Evolutionary conservation across 1,140 invertebrate genomes (phyloP).

Genomic region (Oedothorax gibbosus): DNA sequence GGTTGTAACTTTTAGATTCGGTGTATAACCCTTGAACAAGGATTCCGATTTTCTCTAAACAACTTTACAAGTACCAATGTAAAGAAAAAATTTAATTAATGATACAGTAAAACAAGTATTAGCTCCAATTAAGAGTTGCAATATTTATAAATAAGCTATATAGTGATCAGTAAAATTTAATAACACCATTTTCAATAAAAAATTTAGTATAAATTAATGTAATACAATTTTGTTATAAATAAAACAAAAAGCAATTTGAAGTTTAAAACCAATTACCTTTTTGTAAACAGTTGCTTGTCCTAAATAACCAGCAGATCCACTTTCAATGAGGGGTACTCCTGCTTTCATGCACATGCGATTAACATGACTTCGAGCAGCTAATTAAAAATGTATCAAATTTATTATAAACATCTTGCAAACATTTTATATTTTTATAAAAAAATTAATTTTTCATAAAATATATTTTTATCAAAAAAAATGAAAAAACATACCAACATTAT

Average conservation of each 20-base stretch:
- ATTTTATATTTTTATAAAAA: background rate
- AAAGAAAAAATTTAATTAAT: too few relatives aligned
- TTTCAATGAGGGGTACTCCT: conserved; percentile 93
- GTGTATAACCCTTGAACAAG: too few relatives aligned
- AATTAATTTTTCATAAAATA: background rate
- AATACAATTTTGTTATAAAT: too few relatives aligned
- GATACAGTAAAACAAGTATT: too few relatives aligned
- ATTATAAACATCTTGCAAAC: background rate
- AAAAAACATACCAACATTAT: conserved; percentile 80
- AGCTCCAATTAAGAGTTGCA: background rate
- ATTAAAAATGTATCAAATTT: conserved; percentile 57
- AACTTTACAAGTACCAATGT: too few relatives aligned
- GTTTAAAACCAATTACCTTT: conserved; percentile 65
- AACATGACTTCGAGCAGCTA: conserved; percentile 95
- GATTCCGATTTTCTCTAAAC: too few relatives aligned
- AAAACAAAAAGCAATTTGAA: background rate
- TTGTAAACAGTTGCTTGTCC: conserved; percentile 82
- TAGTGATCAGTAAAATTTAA: background rate
- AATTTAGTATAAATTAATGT: background rate
- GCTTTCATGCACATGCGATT: conserved; percentile 98
- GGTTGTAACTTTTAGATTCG: too few relatives aligned
- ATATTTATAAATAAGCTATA: background rate
- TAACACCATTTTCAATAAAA: background rate
- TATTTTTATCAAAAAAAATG: background rate
- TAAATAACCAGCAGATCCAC: conserved; percentile 95